These are phyloP conservation scores for Zoanthus sansibaricus DNA, from an alignment of 92 coral and sea anemone genomes.

Conservation along the genomic window DNA sequence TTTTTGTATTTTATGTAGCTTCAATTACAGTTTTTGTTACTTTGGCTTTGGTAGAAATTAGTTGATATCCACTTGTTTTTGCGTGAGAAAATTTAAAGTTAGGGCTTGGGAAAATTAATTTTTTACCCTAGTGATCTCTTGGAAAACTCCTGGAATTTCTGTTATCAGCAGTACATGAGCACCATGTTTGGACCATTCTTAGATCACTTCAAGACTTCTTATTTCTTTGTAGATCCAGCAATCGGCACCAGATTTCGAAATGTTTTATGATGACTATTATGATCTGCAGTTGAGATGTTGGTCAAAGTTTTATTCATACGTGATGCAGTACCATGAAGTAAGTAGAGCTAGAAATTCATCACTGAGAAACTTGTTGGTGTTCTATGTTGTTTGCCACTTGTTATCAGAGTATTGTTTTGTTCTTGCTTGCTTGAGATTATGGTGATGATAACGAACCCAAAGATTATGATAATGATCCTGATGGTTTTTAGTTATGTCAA, in stretches of 20 bases:
- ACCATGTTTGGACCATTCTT: no score
- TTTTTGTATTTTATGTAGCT: no score
- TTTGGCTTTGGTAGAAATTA: no score
- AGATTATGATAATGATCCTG: not conserved
- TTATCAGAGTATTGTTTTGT: not conserved
- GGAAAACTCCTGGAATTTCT: no score
- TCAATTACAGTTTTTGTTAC: no score
- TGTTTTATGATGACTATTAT: constrained; percentile 87
- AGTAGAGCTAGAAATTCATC: not conserved
- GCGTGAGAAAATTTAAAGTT: no score
- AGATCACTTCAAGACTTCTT: no score
- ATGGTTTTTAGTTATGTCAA: not conserved
- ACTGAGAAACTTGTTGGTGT: not conserved
- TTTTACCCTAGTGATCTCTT: no score
- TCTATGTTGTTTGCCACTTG: not conserved
- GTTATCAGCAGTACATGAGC: no score
- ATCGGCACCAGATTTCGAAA: constrained; percentile 89
- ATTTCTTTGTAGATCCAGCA: constrained; percentile 76
- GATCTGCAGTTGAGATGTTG: constrained; percentile 95
- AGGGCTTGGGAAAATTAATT: no score
- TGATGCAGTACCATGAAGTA: constrained; percentile 96
- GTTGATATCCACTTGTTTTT: no score
- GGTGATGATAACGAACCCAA: not conserved
- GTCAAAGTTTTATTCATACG: constrained; percentile 91
- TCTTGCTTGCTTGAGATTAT: not conserved